phyloP scores from a whole-genome alignment of 2,797 vertebrate species.

The Xerus rutilus region DNA sequence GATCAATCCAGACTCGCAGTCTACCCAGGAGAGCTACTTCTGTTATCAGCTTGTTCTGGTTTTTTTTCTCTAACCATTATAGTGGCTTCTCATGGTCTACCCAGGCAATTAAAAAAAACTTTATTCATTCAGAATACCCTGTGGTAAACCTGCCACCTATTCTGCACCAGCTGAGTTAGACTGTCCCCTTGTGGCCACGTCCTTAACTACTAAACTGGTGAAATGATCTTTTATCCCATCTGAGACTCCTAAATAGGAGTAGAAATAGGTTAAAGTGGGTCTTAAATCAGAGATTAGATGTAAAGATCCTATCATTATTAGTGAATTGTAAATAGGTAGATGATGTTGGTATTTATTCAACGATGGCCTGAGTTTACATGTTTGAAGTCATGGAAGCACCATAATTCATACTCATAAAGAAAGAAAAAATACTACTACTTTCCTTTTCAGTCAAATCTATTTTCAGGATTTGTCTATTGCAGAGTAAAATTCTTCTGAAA shows the following conservation, averaged over 20 bases:
- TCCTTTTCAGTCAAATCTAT: not conserved
- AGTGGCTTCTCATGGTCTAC: not conserved
- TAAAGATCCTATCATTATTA: not conserved
- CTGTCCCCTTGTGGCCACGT: slow-evolving; percentile 48
- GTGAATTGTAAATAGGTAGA: not conserved
- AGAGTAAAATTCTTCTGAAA: not conserved
- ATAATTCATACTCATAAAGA: not conserved
- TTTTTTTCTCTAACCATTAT: not conserved
- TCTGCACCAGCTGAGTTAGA: not conserved
- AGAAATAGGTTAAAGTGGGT: not conserved
- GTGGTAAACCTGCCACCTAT: rapidly evolving
- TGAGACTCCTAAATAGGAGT: not conserved
- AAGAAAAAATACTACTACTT: not conserved
- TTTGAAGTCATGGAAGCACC: not conserved
- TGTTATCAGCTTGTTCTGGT: not conserved
- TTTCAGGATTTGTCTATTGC: not conserved
- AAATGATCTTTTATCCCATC: rapidly evolving
- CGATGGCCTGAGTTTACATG: not conserved
- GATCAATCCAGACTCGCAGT: not conserved
- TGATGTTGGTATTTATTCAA: not conserved
- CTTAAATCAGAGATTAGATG: not conserved
- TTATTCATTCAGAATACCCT: not conserved
- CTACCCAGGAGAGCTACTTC: not conserved
- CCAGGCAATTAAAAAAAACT: slow-evolving; percentile 41
- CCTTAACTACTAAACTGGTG: not conserved